Base-by-base conservation (phyloP, 2,888 invertebrate genomes). In the Pandemis corylana region DNA sequence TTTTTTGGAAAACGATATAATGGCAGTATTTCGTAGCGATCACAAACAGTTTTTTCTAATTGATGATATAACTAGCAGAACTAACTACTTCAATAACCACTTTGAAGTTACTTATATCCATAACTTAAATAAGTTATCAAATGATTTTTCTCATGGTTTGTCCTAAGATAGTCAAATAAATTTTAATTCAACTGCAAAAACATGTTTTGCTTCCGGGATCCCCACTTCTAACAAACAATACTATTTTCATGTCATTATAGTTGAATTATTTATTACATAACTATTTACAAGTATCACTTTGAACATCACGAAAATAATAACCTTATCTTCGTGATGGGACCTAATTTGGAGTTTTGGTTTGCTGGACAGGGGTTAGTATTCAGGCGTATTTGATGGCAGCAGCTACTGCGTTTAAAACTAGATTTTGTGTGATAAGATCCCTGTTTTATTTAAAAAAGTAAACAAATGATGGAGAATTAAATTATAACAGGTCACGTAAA, bases 201-300 rank as follows among this genome's bases (percentile, higher is more conserved):
- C 9, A 10, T 68, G 5, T 28, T 64, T 49, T 64, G 64, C 42
- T 69, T 69, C 73, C 64, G 68, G 73, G 68, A 73, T 64, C 41
- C 73, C 68, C 68, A 59, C 62, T 46, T 49, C 41, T 64, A 67
- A 51, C 59, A 61, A 72, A 67, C 28, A 72, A 71, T 56, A 66
- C 46, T 15, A 46, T 46, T 65, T 66, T 61, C 49, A 72, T 49
- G 61, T 74, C 44, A 65, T 74, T 56, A 64, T 28, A 59, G 46
- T 65, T 71, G 64, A 13, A 53, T 63, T 15, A 65, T 44, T 53
- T 41, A 53, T 42, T 20, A n/a, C 28, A 42, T 15, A 36, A n/a
- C 15, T 62, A 53, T 20, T 49, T 65, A 65, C 51, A 51, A 36
- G 13, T 66, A 28, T 53, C 41, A 13, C 51, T 66, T 66, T 41